Percentiles rank a stretch among this genome's conserved stretches.
phyloP scores from a whole-genome alignment of 53 echinoderm and acorn worm species.

The Patiria pectinifera region DNA sequence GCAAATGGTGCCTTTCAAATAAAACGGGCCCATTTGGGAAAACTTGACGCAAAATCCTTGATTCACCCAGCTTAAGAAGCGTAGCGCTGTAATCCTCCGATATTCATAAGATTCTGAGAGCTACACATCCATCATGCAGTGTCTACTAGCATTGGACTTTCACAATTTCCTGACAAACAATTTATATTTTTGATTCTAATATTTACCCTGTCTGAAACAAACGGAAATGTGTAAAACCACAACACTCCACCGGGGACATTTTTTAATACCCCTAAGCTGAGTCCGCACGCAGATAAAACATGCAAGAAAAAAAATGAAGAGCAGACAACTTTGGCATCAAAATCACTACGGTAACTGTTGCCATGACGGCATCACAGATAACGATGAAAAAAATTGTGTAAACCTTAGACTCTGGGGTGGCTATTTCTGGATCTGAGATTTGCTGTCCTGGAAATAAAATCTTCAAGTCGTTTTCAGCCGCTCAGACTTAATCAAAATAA shows the following conservation, averaged over 20 bases:
- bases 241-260: neutral
- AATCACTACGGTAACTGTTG: constrained; percentile 41
- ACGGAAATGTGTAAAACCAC: neutral
- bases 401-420: neutral
- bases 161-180: neutral
- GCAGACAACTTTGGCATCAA: constrained; percentile 36
- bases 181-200: neutral
- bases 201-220: neutral
- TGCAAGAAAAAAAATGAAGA: neutral
- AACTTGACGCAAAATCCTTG: neutral
- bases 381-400: constrained; percentile 8
- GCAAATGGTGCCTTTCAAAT: neutral
- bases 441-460: neutral
- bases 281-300: neutral
- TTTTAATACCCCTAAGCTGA: neutral
- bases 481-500: neutral
- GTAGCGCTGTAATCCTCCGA: neutral
- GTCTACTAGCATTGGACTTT: neutral
- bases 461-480: neutral
- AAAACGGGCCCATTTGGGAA: neutral
- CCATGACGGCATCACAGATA: constrained; percentile 6
- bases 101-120: constrained; percentile 4
- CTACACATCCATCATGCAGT: neutral
- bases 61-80: neutral
- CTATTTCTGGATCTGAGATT: constrained; percentile 6